Conservation (phyloP, 2,797 vertebrate species). For the Labeo calbasu region DNA sequence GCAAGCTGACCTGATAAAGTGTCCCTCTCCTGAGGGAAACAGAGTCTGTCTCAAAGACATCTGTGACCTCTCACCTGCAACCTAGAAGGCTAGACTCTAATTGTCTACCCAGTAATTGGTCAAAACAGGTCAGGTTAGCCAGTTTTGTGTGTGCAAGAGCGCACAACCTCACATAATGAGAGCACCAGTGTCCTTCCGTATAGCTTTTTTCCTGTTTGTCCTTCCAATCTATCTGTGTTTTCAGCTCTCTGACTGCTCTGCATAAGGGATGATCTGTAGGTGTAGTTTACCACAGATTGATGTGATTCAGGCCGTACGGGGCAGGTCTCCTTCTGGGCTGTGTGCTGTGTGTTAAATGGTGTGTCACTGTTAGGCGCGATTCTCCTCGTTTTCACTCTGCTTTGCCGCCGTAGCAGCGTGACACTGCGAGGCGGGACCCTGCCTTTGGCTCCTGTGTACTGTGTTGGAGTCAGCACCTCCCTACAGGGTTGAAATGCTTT, state of each 20-base stretch:
- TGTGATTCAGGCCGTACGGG: conserved; percentile 21
- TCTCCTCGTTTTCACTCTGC: conserved; percentile 32
- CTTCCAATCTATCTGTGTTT: conserved; percentile 12
- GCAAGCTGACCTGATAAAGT: conserved; percentile 44
- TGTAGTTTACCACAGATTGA: conserved; percentile 37
- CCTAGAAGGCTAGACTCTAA: conserved; percentile 41
- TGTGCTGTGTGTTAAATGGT: conserved; percentile 49
- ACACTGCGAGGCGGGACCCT: not conserved
- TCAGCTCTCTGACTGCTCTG: not conserved
- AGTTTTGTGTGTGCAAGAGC: conserved; percentile 39
- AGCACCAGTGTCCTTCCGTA: not conserved
- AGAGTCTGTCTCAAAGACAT: conserved; percentile 26
- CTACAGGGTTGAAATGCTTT: conserved; percentile 23
- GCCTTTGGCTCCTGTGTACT: conserved; percentile 8
- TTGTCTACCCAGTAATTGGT: conserved; percentile 53
- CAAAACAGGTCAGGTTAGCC: conserved; percentile 32
- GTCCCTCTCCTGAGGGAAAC: not conserved
- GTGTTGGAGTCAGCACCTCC: conserved; percentile 24
- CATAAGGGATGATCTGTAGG: conserved; percentile 31
- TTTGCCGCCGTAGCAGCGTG: conserved; percentile 6
- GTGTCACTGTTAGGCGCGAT: conserved; percentile 34
- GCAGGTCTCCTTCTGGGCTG: conserved; percentile 30
- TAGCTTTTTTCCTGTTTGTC: not conserved
- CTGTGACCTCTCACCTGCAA: conserved; percentile 24
- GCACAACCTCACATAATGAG: conserved; percentile 42